Base-by-base conservation (phyloP, 1,140 invertebrate genomes). In the Aricia agestis region DNA sequence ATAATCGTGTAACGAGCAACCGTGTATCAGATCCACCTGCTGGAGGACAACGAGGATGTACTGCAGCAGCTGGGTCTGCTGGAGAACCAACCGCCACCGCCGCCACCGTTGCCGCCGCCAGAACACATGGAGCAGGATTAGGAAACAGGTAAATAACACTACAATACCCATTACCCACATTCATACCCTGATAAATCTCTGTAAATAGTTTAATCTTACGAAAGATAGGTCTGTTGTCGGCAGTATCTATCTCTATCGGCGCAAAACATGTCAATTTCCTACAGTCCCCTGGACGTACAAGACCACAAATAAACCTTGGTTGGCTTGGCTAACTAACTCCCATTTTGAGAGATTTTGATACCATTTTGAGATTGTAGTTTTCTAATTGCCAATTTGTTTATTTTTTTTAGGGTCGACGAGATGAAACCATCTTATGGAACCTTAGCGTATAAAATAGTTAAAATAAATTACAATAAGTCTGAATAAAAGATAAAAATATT, bases 31-130 rank as follows among this genome's bases (percentile, higher is more conserved):
- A 86, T 89, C 11, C 88, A 88, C 66, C 71, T 91, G 25, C 84
- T 89, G 77, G 88, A 91, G 73, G 88, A 91, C 74, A 91, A 91
- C 68, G 88, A 91, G 66, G 86, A 90, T 68, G 89, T 90, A 86
- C 72, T 90, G 72, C 86, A 89, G 69, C 86, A 89, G 69, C 80
- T 90, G 6, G 86, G 88, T 0, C 68, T 90, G 66, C 84, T 90
- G 79, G 85, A 88, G 66, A 83, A 90, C 70, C 84, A 82, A 69
- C 78, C 78, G 1, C 71, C 76, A 18, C 80, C 83, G 0, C 84
- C 85, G 0, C 86, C 85, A 15, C 86, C 86, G 13, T 85, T 82
- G 9, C 80, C 79, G 17, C 78, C 81, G 7, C 83, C 80, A 19
- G 82, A 86, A 45, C 80, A 81, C 7, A 85, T 89, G 86, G 83